Evolutionary conservation across 2,113 vertebrate species (phyloP).

Genomic region (Chloropsis hardwickii): DNA sequence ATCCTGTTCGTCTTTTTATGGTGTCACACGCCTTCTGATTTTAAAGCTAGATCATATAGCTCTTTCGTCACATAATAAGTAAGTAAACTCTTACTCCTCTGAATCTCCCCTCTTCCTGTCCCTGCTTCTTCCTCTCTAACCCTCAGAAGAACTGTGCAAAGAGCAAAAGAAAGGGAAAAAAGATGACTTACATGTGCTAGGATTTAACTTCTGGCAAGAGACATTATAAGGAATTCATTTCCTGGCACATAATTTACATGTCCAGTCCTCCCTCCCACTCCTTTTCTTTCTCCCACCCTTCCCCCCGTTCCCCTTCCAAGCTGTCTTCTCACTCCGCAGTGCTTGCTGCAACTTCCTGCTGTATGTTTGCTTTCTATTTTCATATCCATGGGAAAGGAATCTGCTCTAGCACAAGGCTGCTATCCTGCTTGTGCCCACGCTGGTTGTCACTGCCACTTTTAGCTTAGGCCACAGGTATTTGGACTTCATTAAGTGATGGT

Average conservation of each 20-base stretch:
- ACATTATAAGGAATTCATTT: slow-evolving; percentile 74
- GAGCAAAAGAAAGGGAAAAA: not conserved
- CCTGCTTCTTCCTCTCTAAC: slow-evolving; percentile 42
- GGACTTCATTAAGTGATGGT: slow-evolving; percentile 8
- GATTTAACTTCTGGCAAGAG: slow-evolving; percentile 72
- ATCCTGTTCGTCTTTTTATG: not conserved
- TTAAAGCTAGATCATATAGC: slow-evolving; percentile 21
- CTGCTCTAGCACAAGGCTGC: not conserved
- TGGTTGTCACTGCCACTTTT: not conserved
- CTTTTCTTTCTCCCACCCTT: slow-evolving; percentile 42
- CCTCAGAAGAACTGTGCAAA: slow-evolving; percentile 20
- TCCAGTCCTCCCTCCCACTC: slow-evolving; percentile 58
- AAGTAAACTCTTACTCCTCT: slow-evolving; percentile 30
- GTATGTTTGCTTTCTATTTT: slow-evolving; percentile 75
- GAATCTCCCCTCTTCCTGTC: slow-evolving; percentile 59
- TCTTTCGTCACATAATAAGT: slow-evolving; percentile 45
- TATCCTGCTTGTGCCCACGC: not conserved
- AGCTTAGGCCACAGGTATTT: not conserved
- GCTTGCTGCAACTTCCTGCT: slow-evolving; percentile 64
- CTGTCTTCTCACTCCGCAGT: slow-evolving; percentile 29
- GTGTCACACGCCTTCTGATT: not conserved
- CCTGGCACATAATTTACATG: slow-evolving; percentile 75
- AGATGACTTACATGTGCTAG: slow-evolving; percentile 42
- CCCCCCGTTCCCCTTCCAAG: slow-evolving; percentile 12
- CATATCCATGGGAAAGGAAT: slow-evolving; percentile 78